Evolutionary conservation across 2,888 invertebrate species (phyloP), one percentile per base, ranked within the genome.

Genomic region (Cabera pusaria): DNA sequence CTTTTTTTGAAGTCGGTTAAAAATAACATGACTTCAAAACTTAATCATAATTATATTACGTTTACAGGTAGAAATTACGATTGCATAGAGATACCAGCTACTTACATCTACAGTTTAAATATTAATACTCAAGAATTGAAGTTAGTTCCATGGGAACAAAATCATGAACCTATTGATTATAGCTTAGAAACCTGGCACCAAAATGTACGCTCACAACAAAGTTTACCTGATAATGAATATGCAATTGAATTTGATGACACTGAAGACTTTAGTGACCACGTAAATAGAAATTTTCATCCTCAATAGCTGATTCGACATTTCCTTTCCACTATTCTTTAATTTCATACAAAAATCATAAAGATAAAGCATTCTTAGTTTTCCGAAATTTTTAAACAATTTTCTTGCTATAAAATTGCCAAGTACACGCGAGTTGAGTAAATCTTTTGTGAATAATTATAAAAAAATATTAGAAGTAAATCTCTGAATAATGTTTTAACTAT

Each of bases 31-130:
- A 6, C 3, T 18, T 2, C 66, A 26, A 55, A 56, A 24, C 34
- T 10, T n/a, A n/a, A n/a, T n/a, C n/a, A n/a, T n/a, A n/a, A n/a
- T n/a, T n/a, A n/a, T n/a, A n/a, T 14, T 14, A 3, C 14, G 2
- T 23, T 80, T 53, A 60, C 65, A 68, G 83, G 73, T 27, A 87
- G 85, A 67, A 62, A 73, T 32, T 79, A 86, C 52, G 61, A 79
- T 41, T 73, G 90, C 52, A 70, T 92, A 19, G 93, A 94, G 81
- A 59, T 94, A 46, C 93, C 94, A 37, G 90, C 93, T 5, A 73
- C 91, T 44, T 90, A 92, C 38, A 84, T 93, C 35, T 93, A 91
- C 67, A 76, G 81, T 40, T 63, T 90, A 26, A 77, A 90, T 74
- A 64, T 91, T 23, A 61, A 63, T 21, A 61, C 61, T 51, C 43